Evolutionary conservation across 2,113 vertebrate species (phyloP).

Genomic region (Chiloscyllium plagiosum): DNA sequence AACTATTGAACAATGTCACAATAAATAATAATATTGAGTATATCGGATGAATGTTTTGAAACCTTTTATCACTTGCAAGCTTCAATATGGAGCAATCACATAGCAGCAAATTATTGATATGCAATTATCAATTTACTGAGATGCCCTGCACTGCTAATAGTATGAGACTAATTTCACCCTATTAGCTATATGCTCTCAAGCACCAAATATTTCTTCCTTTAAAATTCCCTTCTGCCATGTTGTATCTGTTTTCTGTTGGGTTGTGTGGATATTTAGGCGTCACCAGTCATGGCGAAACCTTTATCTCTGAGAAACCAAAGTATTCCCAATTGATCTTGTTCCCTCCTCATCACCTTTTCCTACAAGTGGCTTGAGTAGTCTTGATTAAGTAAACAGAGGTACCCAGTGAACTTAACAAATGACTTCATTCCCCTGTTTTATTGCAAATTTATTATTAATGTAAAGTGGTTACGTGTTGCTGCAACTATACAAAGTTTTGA

Average conservation of each 20-base stretch:
- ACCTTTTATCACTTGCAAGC: background rate
- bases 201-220: background rate
- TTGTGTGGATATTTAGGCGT: background rate
- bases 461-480: no score
- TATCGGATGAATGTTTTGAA: background rate
- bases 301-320: background rate
- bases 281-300: background rate
- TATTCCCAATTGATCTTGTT: background rate
- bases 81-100: background rate
- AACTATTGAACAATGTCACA: background rate
- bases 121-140: background rate
- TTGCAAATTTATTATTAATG: background rate
- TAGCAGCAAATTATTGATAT: background rate
- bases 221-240: background rate
- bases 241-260: background rate
- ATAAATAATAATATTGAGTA: background rate
- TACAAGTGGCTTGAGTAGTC: background rate
- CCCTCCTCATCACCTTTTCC: background rate
- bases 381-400: background rate
- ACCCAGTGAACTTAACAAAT: background rate
- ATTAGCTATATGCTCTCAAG: background rate
- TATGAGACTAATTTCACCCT: background rate
- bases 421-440: background rate
- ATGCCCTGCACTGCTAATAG: background rate
- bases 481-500: no score